Conservation (phyloP, 2,888 invertebrate species). For the Drosophila koepferae region DNA sequence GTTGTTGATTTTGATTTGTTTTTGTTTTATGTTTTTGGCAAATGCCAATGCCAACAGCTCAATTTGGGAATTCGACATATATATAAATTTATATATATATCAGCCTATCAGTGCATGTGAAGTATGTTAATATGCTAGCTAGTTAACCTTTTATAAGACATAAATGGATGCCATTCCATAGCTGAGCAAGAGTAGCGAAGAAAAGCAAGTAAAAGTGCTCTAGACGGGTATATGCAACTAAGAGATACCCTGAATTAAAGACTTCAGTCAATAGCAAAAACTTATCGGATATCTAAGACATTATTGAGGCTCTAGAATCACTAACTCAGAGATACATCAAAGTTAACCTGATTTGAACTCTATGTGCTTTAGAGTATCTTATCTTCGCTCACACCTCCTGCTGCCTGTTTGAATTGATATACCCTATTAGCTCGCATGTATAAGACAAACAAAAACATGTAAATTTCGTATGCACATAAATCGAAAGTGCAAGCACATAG, state of each 20-base stretch:
- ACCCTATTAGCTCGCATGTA: neutral
- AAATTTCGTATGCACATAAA: slow-evolving; percentile 33
- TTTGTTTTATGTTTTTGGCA: slow-evolving; percentile 39
- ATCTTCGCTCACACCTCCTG: neutral
- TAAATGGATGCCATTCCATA: slow-evolving; percentile 59
- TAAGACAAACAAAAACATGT: neutral
- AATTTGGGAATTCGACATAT: slow-evolving; percentile 35
- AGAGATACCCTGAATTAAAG: neutral
- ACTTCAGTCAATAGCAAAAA: too few relatives aligned
- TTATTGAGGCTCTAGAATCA: neutral
- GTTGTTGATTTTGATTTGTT: neutral
- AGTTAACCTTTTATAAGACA: slow-evolving; percentile 75
- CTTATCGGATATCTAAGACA: too few relatives aligned
- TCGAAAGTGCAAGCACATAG: slow-evolving; percentile 44
- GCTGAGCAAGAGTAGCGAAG: slow-evolving; percentile 25
- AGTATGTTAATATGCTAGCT: slow-evolving; percentile 58
- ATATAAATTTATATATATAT: neutral
- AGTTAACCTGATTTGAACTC: too few relatives aligned
- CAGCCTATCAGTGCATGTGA: slow-evolving; percentile 2
- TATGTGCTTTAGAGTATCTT: too few relatives aligned
- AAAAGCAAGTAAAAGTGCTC: slow-evolving; percentile 9
- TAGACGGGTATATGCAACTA: neutral
- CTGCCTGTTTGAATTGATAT: neutral
- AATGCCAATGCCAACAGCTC: slow-evolving; percentile 54
- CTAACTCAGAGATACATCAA: too few relatives aligned